phyloP scores from a whole-genome alignment of 2,888 invertebrate genomes.

The Hirtodrosophila alboralis region DNA sequence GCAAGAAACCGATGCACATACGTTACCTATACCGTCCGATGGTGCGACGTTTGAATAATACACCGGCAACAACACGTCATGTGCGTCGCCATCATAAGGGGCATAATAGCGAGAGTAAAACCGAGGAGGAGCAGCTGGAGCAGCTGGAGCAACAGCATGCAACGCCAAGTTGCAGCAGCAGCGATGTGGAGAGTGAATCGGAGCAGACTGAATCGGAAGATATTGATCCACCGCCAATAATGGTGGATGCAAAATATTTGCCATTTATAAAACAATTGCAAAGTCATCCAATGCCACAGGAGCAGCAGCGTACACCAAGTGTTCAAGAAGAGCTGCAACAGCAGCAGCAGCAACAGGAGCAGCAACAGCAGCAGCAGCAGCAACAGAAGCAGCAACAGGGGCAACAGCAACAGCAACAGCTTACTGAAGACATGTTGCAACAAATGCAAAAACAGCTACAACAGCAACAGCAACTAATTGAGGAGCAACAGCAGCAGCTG shows the following conservation, averaged over 20 bases:
- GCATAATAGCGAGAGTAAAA: slow-evolving; percentile 1
- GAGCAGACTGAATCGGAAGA: background rate
- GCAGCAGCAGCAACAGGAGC: background rate
- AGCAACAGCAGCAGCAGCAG: background rate
- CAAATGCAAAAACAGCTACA: slow-evolving; percentile 15
- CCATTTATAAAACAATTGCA: slow-evolving; percentile 43
- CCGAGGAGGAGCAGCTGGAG: slow-evolving; percentile 3
- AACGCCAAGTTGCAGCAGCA: slow-evolving; percentile 1
- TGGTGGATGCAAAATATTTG: slow-evolving; percentile 47
- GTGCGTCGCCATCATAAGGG: slow-evolving; percentile 24
- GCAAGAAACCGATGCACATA: slow-evolving; percentile 49
- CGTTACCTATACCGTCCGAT: slow-evolving; percentile 68
- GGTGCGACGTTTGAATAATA: slow-evolving; percentile 52
- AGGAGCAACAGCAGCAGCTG: slow-evolving; percentile 15
- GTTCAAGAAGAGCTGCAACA: background rate
- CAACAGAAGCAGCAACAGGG: slow-evolving; percentile 1
- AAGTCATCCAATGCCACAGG: slow-evolving; percentile 32
- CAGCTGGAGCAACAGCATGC: background rate
- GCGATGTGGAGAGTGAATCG: slow-evolving; percentile 1
- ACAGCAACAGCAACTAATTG: slow-evolving; percentile 11
- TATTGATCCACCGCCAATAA: slow-evolving; percentile 44
- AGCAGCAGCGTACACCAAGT: background rate
- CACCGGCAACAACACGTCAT: slow-evolving; percentile 4
- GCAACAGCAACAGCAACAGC: background rate
- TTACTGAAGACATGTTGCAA: background rate